Evolutionary conservation across 2,888 invertebrate species (phyloP).

Genomic region (Aleiodes alternator): DNA sequence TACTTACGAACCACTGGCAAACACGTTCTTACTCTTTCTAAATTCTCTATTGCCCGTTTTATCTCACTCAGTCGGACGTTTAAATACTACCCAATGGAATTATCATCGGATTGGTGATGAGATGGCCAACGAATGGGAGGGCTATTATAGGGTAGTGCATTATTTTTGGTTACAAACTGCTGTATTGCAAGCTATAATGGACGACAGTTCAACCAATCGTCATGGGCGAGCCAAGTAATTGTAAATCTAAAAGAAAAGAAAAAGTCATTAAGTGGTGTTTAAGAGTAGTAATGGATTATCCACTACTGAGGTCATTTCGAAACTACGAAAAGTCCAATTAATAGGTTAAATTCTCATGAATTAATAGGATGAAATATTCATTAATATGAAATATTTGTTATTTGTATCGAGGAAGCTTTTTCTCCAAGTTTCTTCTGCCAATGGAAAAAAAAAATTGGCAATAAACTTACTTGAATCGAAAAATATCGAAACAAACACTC

Average conservation of each 20-base stretch:
- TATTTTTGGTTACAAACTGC: conserved; percentile 23
- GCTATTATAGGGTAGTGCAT: conserved; percentile 8
- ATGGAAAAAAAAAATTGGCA: no score
- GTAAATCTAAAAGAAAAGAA: not conserved
- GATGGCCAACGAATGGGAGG: not conserved
- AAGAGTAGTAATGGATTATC: no score
- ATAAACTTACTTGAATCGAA: no score
- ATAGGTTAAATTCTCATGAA: no score
- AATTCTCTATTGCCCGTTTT: not conserved
- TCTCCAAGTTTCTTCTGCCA: no score
- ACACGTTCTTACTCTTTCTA: conserved; percentile 27
- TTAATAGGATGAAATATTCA: no score
- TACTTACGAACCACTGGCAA: conserved; percentile 16
- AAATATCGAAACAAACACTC: no score
- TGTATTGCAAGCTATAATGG: conserved; percentile 9
- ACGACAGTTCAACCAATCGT: not conserved
- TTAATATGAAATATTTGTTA: no score
- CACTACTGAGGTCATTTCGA: no score
- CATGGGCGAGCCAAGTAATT: conserved; percentile 9
- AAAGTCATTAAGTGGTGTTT: not conserved
- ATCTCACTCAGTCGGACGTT: conserved; percentile 20
- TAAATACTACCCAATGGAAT: not conserved
- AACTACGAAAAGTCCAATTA: no score
- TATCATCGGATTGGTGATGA: not conserved
- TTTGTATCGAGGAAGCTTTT: no score